A percentile compares a stretch with the other conserved stretches of the same genome.
Evolutionary conservation across 1,140 invertebrate species (phyloP).

Genomic region (Portunus trituberculatus): DNA sequence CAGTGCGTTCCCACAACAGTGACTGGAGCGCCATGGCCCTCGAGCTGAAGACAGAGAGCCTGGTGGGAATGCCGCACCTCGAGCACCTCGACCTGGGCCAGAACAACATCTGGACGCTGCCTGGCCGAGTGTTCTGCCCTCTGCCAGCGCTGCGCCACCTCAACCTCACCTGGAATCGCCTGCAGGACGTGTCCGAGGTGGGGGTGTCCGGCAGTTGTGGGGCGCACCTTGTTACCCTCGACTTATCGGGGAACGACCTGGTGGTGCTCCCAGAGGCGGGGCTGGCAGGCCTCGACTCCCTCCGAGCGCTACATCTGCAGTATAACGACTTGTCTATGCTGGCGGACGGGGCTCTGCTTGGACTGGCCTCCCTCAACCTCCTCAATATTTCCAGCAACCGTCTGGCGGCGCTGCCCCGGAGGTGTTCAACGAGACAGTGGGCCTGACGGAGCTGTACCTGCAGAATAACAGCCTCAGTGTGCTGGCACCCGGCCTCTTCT

Average conservation of each 20-base stretch:
- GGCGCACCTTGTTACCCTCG: constrained; percentile 87
- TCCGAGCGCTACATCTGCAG: constrained; percentile 79
- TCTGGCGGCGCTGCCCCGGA: constrained; percentile 88
- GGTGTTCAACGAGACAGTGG: constrained; percentile 83
- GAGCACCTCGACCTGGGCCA: constrained; percentile 86
- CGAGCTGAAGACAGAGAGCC: constrained; percentile 86
- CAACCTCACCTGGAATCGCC: constrained; percentile 89
- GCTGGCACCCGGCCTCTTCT: constrained; percentile 87
- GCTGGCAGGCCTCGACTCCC: constrained; percentile 80
- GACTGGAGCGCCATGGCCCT: constrained; percentile 89
- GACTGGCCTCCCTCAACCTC: constrained; percentile 88
- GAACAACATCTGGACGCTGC: constrained; percentile 90
- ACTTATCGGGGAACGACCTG: constrained; percentile 90
- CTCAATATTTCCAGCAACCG: constrained; percentile 90
- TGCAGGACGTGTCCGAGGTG: constrained; percentile 91
- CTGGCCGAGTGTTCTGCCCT: constrained; percentile 88
- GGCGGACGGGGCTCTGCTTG: constrained; percentile 88
- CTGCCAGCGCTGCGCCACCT: constrained; percentile 85
- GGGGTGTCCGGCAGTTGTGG: constrained; percentile 87
- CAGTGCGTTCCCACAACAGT: constrained; percentile 88
- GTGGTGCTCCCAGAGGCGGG: constrained; percentile 85
- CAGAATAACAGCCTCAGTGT: constrained; percentile 89
- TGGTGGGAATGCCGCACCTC: constrained; percentile 76
- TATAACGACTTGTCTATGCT: constrained; percentile 80
- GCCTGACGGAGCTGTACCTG: constrained; percentile 87